Conservation (phyloP, 37 sponge, comb jelly and placozoan species). For the Mnemiopsis leidyi region DNA sequence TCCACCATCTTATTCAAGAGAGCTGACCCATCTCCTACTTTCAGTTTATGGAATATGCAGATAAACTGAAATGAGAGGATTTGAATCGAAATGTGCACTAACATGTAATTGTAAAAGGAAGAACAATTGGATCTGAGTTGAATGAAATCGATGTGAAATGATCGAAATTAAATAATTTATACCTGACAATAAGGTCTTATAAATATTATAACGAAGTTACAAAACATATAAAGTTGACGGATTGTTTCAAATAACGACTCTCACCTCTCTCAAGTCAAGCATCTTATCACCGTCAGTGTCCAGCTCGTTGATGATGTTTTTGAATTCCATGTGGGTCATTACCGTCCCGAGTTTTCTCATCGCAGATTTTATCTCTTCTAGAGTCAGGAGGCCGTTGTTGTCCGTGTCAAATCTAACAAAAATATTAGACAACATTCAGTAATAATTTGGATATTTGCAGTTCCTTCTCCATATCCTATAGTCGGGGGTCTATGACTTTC, state of each 20-base stretch:
- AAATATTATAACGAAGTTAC: too few species aligned
- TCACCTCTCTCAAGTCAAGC: constrained; percentile 45
- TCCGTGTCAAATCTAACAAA: not conserved
- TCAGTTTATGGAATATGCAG: not conserved
- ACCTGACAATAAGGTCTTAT: too few species aligned
- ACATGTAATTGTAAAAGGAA: too few species aligned
- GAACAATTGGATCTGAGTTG: too few species aligned
- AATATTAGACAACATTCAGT: not conserved
- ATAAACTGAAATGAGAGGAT: constrained; percentile 62
- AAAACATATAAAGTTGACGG: too few species aligned
- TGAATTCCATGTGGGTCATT: constrained; percentile 45
- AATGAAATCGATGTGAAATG: too few species aligned
- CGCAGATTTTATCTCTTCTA: constrained; percentile 15
- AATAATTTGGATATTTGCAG: not conserved
- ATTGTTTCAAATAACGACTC: too few species aligned
- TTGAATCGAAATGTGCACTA: too few species aligned
- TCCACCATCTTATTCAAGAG: constrained; percentile 30
- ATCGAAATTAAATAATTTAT: too few species aligned
- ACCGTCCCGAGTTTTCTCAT: constrained; percentile 32
- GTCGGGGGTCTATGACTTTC: too few species aligned
- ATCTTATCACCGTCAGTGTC: not conserved
- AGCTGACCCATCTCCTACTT: not conserved
- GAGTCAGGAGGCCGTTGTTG: not conserved
- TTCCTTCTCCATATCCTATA: too few species aligned
- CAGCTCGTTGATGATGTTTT: not conserved